These are phyloP conservation scores for Papilio demoleus DNA, from an alignment of 2,888 invertebrate species.

Conservation along the genomic window DNA sequence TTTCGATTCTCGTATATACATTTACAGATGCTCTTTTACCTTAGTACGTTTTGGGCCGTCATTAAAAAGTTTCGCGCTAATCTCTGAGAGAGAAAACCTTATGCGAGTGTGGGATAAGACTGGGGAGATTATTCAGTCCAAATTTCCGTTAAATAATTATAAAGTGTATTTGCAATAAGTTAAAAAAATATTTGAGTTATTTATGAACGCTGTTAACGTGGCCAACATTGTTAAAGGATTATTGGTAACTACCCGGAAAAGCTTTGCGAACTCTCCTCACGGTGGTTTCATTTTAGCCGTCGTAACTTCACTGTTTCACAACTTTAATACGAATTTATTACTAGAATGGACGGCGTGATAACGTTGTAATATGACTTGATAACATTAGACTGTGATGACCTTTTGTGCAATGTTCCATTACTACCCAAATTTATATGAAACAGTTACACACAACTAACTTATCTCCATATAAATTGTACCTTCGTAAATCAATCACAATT, in stretches of 20 bases:
- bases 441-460: neutral
- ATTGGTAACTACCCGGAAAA: neutral
- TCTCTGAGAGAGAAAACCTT: too few relatives aligned
- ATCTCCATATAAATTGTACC: neutral
- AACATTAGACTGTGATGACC: neutral
- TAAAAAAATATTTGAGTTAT: neutral
- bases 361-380: neutral
- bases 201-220: neutral
- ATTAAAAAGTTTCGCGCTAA: too few relatives aligned
- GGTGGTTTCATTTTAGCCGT: neutral
- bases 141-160: too few relatives aligned
- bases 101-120: too few relatives aligned
- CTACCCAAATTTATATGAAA: neutral
- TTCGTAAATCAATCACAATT: too few relatives aligned
- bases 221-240: neutral
- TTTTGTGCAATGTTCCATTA: neutral
- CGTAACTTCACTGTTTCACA: neutral
- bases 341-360: neutral
- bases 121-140: too few relatives aligned
- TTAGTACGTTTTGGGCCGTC: too few relatives aligned
- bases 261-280: neutral
- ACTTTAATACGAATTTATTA: constrained; percentile 13
- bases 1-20: too few relatives aligned
- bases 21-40: too few relatives aligned
- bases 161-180: too few relatives aligned